These are phyloP conservation scores for Scaptodrosophila lebanonensis DNA, from an alignment of 1,140 invertebrate species.

Conservation along the genomic window DNA sequence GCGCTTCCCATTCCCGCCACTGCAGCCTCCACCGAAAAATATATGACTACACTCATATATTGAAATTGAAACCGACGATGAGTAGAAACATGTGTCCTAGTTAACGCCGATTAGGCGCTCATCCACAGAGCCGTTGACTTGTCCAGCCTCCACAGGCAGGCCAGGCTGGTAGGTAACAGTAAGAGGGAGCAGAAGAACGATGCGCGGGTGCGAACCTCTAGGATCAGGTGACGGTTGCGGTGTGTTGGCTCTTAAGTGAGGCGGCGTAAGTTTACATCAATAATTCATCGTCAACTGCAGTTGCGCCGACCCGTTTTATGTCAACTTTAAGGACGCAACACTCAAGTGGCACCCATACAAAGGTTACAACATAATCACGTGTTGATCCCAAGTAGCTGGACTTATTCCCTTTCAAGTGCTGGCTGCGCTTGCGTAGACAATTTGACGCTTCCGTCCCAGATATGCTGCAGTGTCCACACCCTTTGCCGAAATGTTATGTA, in stretches of 20 bases:
- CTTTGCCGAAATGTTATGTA: slow-evolving; percentile 48
- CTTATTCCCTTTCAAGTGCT: slow-evolving; percentile 22
- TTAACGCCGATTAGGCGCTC: background rate
- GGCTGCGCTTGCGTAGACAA: slow-evolving; percentile 60
- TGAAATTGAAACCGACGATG: slow-evolving; percentile 43
- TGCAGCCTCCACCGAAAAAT: slow-evolving; percentile 1
- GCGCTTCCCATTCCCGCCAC: slow-evolving; percentile 36
- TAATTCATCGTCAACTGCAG: slow-evolving; percentile 69
- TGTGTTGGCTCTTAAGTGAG: slow-evolving; percentile 68
- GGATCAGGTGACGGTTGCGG: slow-evolving; percentile 71
- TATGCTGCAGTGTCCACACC: slow-evolving; percentile 34
- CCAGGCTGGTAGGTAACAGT: slow-evolving; percentile 30
- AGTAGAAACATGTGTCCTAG: slow-evolving; percentile 46
- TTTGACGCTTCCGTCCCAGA: slow-evolving; percentile 65
- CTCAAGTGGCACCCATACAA: slow-evolving; percentile 40
- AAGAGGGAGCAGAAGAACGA: too few species aligned
- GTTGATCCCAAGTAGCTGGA: slow-evolving; percentile 28
- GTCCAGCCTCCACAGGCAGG: slow-evolving; percentile 8
- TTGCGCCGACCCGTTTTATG: slow-evolving; percentile 66
- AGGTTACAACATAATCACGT: slow-evolving; percentile 48
- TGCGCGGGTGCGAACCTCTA: slow-evolving; percentile 50
- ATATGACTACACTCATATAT: background rate
- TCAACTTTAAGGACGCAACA: slow-evolving; percentile 28
- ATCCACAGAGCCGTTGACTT: slow-evolving; percentile 15
- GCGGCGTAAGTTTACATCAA: slow-evolving; percentile 60